These are phyloP conservation scores for Amphiprion percula DNA, from an alignment of 2,113 vertebrate genomes.

Conservation along the genomic window DNA sequence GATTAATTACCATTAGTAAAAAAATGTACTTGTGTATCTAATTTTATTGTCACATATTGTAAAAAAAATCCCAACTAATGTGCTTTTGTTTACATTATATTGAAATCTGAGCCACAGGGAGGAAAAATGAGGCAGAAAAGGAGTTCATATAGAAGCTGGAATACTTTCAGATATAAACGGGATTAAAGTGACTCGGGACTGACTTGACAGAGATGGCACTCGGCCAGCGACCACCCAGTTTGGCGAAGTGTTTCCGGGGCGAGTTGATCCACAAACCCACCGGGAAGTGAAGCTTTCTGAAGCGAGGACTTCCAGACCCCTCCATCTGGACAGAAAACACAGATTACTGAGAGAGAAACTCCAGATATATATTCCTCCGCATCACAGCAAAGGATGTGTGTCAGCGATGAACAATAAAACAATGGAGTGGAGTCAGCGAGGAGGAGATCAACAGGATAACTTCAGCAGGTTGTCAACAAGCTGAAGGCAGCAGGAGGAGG, in stretches of 20 bases:
- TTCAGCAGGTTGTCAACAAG: slow-evolving; percentile 68
- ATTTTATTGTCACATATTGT: no score
- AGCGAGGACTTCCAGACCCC: slow-evolving; percentile 92
- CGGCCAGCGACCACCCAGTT: slow-evolving; percentile 92
- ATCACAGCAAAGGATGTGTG: slow-evolving; percentile 19
- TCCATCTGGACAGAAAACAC: slow-evolving; percentile 82
- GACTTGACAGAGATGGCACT: slow-evolving; percentile 93
- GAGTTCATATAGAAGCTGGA: background rate
- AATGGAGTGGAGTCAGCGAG: slow-evolving; percentile 76
- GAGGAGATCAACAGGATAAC: slow-evolving; percentile 75
- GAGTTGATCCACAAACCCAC: slow-evolving; percentile 96
- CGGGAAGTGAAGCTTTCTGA: slow-evolving; percentile 93
- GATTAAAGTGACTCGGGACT: slow-evolving; percentile 62
- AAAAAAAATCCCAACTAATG: no score
- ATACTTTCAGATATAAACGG: slow-evolving; percentile 16
- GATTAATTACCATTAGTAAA: no score
- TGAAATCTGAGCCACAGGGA: no score
- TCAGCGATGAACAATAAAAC: slow-evolving; percentile 66
- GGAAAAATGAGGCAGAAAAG: background rate
- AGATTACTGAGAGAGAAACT: background rate
- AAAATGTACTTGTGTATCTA: no score
- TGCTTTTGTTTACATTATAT: no score
- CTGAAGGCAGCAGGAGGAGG: slow-evolving; percentile 49
- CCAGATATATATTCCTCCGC: background rate
- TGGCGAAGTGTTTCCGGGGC: slow-evolving; percentile 93